Conservation (phyloP, 2,888 invertebrate genomes). For the Drosophila pseudotalamancana region DNA sequence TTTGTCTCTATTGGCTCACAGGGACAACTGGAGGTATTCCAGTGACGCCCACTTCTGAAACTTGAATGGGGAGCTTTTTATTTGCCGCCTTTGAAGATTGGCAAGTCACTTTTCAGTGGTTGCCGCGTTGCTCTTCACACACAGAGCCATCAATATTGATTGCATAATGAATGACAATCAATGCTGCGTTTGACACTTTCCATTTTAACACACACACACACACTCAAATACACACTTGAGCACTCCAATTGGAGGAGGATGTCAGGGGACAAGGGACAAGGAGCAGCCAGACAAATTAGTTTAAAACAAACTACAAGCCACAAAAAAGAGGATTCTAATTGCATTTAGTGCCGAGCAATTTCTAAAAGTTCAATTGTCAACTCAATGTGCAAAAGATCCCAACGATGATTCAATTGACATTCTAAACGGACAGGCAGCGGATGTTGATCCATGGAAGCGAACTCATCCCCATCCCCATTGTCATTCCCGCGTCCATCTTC, state of each 20-base stretch:
- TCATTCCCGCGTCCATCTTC: background rate
- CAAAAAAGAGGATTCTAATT: conserved; percentile 41
- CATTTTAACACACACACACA: conserved; percentile 15
- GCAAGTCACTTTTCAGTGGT: conserved; percentile 70
- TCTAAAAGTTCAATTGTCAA: conserved; percentile 46
- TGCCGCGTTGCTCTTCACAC: conserved; percentile 38
- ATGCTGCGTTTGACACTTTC: conserved; percentile 64
- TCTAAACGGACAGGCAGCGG: conserved; percentile 40
- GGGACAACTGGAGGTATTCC: conserved; percentile 1
- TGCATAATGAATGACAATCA: conserved; percentile 77
- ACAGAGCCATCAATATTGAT: conserved; percentile 75
- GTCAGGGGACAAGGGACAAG: background rate
- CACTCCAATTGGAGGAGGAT: background rate
- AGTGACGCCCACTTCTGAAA: conserved; percentile 14
- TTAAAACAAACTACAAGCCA: conserved; percentile 43
- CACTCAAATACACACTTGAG: background rate
- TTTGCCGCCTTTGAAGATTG: conserved; percentile 52
- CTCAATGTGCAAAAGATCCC: conserved; percentile 36
- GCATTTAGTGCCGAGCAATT: conserved; percentile 43
- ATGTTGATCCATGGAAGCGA: conserved; percentile 32
- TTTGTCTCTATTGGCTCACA: background rate
- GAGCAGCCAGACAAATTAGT: conserved; percentile 30
- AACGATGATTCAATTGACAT: conserved; percentile 71
- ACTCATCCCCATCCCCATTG: background rate
- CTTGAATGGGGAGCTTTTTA: conserved; percentile 21